Conservation (phyloP, 2,888 invertebrate species). For the Neoitamus cyanurus region DNA sequence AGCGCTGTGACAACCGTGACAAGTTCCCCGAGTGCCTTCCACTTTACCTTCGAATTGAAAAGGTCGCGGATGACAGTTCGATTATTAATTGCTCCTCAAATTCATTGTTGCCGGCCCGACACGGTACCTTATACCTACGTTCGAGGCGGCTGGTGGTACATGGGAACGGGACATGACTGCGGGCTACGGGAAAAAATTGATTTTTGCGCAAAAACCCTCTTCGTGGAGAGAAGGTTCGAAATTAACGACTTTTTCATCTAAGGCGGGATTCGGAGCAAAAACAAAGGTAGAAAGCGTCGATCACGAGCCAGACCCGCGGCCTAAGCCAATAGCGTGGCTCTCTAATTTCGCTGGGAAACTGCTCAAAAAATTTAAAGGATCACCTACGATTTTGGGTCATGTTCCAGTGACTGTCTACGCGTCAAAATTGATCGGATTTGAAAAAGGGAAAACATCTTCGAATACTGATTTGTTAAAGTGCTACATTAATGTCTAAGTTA, state of each 20-base stretch:
- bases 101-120: slow-evolving; percentile 34
- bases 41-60: slow-evolving; percentile 49
- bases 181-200: not conserved
- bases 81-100: slow-evolving; percentile 57
- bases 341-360: not conserved
- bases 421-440: too few relatives aligned
- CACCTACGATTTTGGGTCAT: not conserved
- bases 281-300: not conserved
- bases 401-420: not conserved
- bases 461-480: too few relatives aligned
- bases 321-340: not conserved
- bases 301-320: not conserved
- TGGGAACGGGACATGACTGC: not conserved
- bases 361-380: not conserved
- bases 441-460: not conserved
- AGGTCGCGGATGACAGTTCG: slow-evolving; percentile 56
- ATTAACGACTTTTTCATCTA: not conserved
- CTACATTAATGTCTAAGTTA: too few relatives aligned
- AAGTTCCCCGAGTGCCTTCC: slow-evolving; percentile 49
- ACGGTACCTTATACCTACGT: not conserved
- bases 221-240: not conserved
- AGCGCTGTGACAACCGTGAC: slow-evolving; percentile 48
- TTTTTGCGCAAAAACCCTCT: not conserved
- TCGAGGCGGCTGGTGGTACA: not conserved
- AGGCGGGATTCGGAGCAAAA: not conserved